Conservation (phyloP, 2,888 invertebrate genomes). For the Itoplectis maculator region DNA sequence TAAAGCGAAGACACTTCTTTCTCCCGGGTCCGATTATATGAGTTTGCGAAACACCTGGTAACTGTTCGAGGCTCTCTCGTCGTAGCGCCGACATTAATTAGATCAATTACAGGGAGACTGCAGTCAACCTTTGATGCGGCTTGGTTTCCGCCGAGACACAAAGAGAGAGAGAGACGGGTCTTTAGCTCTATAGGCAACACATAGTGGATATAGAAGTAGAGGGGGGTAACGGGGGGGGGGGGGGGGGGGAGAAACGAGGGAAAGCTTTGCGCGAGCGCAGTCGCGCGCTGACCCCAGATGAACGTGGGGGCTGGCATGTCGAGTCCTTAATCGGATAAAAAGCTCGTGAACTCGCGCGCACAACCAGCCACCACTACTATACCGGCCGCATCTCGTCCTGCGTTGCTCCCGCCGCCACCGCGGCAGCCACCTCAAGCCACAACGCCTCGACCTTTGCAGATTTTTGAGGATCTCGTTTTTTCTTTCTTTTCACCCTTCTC, state of each 20-base stretch:
- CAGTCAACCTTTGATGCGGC: slow-evolving; percentile 45
- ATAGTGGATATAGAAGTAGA: not conserved
- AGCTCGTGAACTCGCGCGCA: slow-evolving; percentile 25
- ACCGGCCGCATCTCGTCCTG: not conserved
- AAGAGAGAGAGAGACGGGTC: slow-evolving; percentile 1
- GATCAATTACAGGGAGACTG: slow-evolving; percentile 34
- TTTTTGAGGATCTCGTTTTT: not conserved
- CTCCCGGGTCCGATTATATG: not conserved
- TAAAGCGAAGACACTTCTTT: not conserved
- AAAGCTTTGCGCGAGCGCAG: slow-evolving; percentile 18
- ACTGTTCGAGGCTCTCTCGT: not conserved
- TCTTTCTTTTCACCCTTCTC: not conserved
- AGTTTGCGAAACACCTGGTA: not conserved
- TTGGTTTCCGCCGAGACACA: slow-evolving; percentile 6
- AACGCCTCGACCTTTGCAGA: slow-evolving; percentile 1
- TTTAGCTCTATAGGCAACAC: not conserved
- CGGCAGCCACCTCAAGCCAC: not conserved
- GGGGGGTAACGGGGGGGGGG: not conserved
- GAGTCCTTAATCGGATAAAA: slow-evolving; percentile 44
- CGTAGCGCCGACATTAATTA: slow-evolving; percentile 38
- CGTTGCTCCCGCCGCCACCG: not conserved
- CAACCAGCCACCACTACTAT: not conserved
- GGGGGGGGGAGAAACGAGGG: not conserved
- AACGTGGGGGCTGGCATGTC: slow-evolving; percentile 24
- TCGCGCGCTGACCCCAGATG: slow-evolving; percentile 7